Evolutionary conservation across 2,888 invertebrate genomes (phyloP), one percentile per base, ranked within the genome.

Genomic region (Pemphredon lugubris): DNA sequence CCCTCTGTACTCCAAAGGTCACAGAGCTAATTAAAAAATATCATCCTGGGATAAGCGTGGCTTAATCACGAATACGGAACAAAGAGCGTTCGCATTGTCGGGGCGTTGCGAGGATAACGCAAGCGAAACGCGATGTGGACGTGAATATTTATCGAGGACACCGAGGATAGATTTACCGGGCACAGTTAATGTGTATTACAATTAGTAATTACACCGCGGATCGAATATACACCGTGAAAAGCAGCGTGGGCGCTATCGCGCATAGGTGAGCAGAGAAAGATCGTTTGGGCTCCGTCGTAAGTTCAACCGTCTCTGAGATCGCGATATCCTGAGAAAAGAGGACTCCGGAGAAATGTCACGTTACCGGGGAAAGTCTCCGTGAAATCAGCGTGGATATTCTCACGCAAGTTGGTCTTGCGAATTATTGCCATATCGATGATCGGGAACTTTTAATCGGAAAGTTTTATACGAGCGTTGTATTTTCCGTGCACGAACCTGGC

Each of bases 181-280:
- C 66, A 32, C 63, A 23, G 54, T 30, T 40, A 57, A 59, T 64
- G 68, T 81, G 77, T 77, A 77, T 78, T 77, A 81, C 82, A 82
- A 82, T 82, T 79, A 82, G 82, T 81, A 82, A 82, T 82, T 81
- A 82, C 78, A 69, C 26, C 64, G 42, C 16, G 48, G 77, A 77
- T 81, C 79, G 77, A 58, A 66, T 69, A 68, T 75, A 53, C 59
- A 48, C 59, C 44, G 45, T 61, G 73, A 47, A 67, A 66, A 69
- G 57, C 42, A 47, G 65, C 77, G 82, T 82, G 73, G 82, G 82
- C 82, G 79, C 54, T 21, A 50, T 6, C 61, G 55, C 26, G 55
- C 48, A 51, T 34, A 44, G 59, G 48, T 23, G 42, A 60, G 37
- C 53, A 57, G 60, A 61, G 61, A 57, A 23, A 50, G 61, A 73